Percentiles rank a stretch among this genome's conserved stretches.
These are phyloP conservation scores for Tenthredo livida DNA, from an alignment of 2,888 invertebrate genomes.

Conservation along the genomic window DNA sequence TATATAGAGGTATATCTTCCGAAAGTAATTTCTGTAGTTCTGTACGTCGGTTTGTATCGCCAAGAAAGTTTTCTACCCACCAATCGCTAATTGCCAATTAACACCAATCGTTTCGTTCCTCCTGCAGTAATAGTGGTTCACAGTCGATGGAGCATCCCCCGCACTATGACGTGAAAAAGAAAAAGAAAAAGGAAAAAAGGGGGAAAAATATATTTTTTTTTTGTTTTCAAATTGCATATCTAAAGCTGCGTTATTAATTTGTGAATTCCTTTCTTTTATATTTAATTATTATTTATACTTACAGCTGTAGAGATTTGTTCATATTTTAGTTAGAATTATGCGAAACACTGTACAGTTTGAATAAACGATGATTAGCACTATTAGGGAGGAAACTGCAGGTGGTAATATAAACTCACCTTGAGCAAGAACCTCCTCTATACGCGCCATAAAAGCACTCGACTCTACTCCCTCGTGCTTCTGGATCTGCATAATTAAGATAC, in stretches of 20 bases:
- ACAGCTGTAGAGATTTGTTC: neutral
- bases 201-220: neutral
- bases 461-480: constrained; percentile 1
- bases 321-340: neutral
- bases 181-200: neutral
- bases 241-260: neutral
- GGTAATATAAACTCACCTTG: constrained; percentile 29
- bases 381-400: constrained; percentile 4
- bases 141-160: neutral
- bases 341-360: neutral
- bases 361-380: constrained; percentile 29
- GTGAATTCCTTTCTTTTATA: neutral
- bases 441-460: constrained; percentile 37
- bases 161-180: neutral
- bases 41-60: neutral
- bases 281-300: neutral
- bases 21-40: constrained; percentile 5
- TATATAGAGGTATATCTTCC: neutral
- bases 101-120: constrained; percentile 8
- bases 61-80: neutral
- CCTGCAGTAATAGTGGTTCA: neutral
- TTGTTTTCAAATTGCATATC: neutral
- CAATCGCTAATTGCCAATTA: constrained; percentile 42
- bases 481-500: constrained; percentile 50
- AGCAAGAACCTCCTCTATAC: neutral